Conservation (phyloP, 2,113 vertebrate genomes). For the Neolamprologus hecqui region DNA sequence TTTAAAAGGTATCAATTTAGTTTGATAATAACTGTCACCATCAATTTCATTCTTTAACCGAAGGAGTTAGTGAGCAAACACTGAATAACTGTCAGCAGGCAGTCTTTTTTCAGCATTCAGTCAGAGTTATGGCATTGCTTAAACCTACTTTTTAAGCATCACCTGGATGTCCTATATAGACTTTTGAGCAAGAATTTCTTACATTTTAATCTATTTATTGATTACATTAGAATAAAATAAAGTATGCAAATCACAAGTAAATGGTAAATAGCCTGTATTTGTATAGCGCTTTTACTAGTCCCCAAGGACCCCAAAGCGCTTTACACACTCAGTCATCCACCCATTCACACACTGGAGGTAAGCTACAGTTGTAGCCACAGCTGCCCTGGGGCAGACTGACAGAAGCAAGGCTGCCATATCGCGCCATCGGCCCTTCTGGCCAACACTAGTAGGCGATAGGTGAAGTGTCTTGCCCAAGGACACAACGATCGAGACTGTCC, state of each 20-base stretch:
- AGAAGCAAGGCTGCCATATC: rapidly evolving
- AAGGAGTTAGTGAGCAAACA: background rate
- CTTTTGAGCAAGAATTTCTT: background rate
- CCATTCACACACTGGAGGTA: no score
- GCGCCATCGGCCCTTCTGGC: rapidly evolving
- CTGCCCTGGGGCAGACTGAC: no score
- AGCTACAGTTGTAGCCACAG: no score
- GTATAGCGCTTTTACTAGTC: no score
- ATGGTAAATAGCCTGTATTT: no score
- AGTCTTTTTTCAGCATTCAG: background rate
- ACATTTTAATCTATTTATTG: background rate
- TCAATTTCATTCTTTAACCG: background rate
- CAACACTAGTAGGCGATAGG: rapidly evolving
- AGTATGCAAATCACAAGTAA: background rate
- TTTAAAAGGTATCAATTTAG: background rate
- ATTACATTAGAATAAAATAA: background rate
- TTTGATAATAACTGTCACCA: background rate
- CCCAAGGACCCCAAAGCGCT: no score
- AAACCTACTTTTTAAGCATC: background rate
- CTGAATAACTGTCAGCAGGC: background rate
- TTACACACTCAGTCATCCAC: no score
- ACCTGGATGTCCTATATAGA: background rate
- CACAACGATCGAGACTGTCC: rapidly evolving
- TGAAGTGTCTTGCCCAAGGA: no score
- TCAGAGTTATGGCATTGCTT: background rate